Conservation (phyloP, 2,113 vertebrate species). For the Galeopterus variegatus region DNA sequence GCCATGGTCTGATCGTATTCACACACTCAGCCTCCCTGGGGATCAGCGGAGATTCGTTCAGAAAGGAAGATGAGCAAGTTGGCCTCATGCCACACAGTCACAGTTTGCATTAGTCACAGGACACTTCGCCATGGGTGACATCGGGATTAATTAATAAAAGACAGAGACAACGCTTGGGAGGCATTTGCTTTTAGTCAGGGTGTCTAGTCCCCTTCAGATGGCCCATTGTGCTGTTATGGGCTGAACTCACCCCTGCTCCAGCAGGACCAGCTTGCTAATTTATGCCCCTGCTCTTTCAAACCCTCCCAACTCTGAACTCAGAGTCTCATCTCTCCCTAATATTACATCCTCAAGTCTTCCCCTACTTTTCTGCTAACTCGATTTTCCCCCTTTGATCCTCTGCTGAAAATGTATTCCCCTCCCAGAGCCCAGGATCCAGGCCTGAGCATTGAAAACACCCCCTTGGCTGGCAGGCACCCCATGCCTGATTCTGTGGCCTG, state of each 20-base stretch:
- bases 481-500: background rate
- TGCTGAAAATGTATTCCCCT: conserved; percentile 39
- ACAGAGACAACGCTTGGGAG: background rate
- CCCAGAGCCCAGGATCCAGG: background rate
- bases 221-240: background rate
- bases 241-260: background rate
- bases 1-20: background rate
- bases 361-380: background rate
- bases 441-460: background rate
- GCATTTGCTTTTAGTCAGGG: background rate
- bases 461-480: background rate
- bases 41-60: background rate
- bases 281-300: background rate
- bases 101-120: background rate
- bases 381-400: background rate
- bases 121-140: background rate
- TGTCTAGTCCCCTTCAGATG: background rate
- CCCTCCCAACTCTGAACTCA: background rate
- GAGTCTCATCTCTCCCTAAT: background rate
- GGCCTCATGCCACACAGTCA: background rate
- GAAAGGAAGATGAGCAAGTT: background rate
- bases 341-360: background rate
- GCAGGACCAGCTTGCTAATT: background rate
- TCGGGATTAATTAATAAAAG: conserved; percentile 22
- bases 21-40: background rate